A percentile compares a stretch with the other conserved stretches of the same genome.
Evolutionary conservation across 2,113 vertebrate species (phyloP).

Genomic region (Campylomormyrus numenius): DNA sequence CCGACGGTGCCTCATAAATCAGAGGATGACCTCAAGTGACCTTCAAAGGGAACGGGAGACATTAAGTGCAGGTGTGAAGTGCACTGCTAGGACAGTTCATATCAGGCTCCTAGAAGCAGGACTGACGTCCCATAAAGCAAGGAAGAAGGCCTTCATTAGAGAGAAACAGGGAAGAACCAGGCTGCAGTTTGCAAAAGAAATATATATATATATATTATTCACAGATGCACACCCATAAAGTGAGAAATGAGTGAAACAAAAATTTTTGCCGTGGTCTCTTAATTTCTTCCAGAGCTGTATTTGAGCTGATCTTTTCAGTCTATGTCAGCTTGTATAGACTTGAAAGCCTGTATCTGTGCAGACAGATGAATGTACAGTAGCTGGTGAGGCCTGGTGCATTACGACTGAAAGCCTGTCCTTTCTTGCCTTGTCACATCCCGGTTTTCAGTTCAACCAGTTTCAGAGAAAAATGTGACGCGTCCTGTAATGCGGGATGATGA

Average conservation of each 20-base stretch:
- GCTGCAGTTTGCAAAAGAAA: not conserved
- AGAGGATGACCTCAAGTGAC: no score
- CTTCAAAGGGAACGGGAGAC: no score
- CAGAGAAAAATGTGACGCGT: not conserved
- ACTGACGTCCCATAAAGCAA: no score
- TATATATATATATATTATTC: not conserved
- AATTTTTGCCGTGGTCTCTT: not conserved
- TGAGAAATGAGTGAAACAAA: not conserved
- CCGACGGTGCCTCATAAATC: no score
- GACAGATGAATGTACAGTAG: not conserved
- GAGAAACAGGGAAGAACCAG: not conserved
- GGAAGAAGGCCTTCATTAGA: not conserved
- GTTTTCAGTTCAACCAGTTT: not conserved
- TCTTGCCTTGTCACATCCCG: not conserved
- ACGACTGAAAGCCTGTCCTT: not conserved
- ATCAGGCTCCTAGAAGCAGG: no score
- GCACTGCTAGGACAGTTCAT: no score
- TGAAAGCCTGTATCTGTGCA: not conserved
- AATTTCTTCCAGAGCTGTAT: not conserved
- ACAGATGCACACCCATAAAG: not conserved
- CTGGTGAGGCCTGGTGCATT: no score
- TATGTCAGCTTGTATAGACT: not conserved
- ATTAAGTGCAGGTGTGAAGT: no score
- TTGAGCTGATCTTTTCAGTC: not conserved
- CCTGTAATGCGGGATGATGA: not conserved